These are phyloP conservation scores for Oxystoma pomonae DNA, from an alignment of 2,888 invertebrate species.

Conservation along the genomic window DNA sequence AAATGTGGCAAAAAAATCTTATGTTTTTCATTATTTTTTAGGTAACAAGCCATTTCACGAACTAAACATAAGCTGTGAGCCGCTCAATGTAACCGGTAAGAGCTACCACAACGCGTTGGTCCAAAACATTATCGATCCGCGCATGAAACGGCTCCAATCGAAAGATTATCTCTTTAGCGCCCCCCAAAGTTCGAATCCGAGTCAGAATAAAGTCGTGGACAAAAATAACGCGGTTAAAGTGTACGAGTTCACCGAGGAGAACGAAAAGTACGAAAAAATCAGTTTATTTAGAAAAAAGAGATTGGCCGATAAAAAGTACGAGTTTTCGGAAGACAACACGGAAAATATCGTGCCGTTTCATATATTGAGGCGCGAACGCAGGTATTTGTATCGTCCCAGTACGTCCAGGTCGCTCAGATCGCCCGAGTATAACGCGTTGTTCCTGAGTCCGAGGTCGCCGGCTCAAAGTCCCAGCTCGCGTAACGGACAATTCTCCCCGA, in stretches of 20 bases:
- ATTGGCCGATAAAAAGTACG: slow-evolving; percentile 87
- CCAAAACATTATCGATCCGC: slow-evolving; percentile 45
- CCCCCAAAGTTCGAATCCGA: slow-evolving; percentile 38
- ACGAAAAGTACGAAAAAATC: slow-evolving; percentile 81
- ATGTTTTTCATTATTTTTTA: too few relatives aligned
- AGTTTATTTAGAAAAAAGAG: slow-evolving; percentile 80
- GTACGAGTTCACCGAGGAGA: slow-evolving; percentile 82
- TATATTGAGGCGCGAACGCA: slow-evolving; percentile 51
- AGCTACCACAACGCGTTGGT: slow-evolving; percentile 47
- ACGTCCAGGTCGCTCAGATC: slow-evolving; percentile 41
- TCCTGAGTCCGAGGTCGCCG: slow-evolving; percentile 46
- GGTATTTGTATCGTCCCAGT: slow-evolving; percentile 38
- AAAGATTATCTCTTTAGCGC: slow-evolving; percentile 45
- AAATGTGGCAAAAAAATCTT: too few relatives aligned
- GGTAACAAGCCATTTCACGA: slow-evolving; percentile 47
- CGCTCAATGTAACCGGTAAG: slow-evolving; percentile 47
- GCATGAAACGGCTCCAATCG: slow-evolving; percentile 43
- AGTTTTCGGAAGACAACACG: slow-evolving; percentile 76
- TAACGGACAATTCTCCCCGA: slow-evolving; percentile 44
- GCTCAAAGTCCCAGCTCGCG: slow-evolving; percentile 47
- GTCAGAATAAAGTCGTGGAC: slow-evolving; percentile 42
- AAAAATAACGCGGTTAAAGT: slow-evolving; percentile 65
- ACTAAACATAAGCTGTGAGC: slow-evolving; percentile 48
- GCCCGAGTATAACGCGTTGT: slow-evolving; percentile 43
- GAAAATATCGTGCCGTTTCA: slow-evolving; percentile 64